Base-by-base conservation (phyloP, 1,140 invertebrate species). In the Neuroterus valhalla region DNA sequence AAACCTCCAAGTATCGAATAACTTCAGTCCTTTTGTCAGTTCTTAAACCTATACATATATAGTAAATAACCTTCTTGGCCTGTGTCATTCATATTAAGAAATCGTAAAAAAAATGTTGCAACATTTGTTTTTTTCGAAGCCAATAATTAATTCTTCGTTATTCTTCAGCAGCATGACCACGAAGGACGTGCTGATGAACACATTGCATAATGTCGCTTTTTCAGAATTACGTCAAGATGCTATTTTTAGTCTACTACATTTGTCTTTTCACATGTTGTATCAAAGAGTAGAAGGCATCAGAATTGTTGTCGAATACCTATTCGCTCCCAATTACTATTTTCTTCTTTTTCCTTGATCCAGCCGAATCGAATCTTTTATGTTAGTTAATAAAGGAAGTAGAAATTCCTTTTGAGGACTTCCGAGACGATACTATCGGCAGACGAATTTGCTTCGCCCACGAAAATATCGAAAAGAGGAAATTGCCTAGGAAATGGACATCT, bases 161-260 rank as follows among this genome's bases (percentile, higher is more conserved):
- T 38, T 38, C 5, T 38, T 38, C 10, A 38, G 31, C 31, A 38
- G 10, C 10, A 38, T 38, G 31, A 38, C 6, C 31, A 10, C 31
- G 31, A 8, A 38, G 31, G 31, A 38, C 31, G 31, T 38, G 31
- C 31, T 10, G 31, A 10, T 38, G 31, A 38, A 81, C 80, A 66
- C 79, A 72, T 70, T 17, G 72, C 72, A 81, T 74, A 76, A 73
- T 78, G 79, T 68, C 69, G 75, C 74, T 71, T 77, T 76, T 72
- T 76, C 72, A 74, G 71, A 77, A 81, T 81, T 81, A 72, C 80
- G 80, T 81, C 80, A 79, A 42, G 42, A 73, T 5, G 80, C 78
- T 81, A 81, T 81, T 81, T 62, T 81, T 73, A 79, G 80, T 79
- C 71, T 76, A 75, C 77, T 81, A 79, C 80, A 81, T 81, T 78